Conservation (phyloP, 2,113 vertebrate genomes). For the Vulpes ferrilata region DNA sequence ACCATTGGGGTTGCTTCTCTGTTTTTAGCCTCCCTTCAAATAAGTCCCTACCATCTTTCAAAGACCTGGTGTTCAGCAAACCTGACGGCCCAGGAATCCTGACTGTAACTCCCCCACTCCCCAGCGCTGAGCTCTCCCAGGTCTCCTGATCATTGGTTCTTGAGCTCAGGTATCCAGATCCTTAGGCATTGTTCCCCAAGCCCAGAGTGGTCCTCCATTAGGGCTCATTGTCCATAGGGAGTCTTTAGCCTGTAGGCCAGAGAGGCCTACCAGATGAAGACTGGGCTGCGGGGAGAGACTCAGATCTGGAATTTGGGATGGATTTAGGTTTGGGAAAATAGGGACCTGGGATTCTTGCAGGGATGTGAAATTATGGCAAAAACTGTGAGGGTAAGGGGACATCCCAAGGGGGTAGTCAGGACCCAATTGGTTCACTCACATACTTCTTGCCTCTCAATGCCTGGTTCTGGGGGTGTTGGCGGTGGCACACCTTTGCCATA, state of each 20-base stretch:
- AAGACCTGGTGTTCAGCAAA: background rate
- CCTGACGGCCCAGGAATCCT: background rate
- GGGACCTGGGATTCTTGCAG: background rate
- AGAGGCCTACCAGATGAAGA: background rate
- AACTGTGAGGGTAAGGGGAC: background rate
- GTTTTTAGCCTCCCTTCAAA: background rate
- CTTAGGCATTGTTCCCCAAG: background rate
- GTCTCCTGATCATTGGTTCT: background rate
- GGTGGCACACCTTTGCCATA: background rate
- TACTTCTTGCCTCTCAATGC: background rate
- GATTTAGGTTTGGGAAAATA: background rate
- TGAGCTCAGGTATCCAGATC: background rate
- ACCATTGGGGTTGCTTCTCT: background rate
- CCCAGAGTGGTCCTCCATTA: background rate
- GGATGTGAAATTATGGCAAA: background rate
- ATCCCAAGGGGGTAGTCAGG: background rate
- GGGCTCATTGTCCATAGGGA: background rate
- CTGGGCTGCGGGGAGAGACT: background rate
- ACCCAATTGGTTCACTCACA: background rate
- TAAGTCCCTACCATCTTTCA: background rate
- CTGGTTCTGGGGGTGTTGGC: background rate
- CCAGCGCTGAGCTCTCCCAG: background rate
- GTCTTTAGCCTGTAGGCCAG: background rate
- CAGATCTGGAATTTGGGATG: background rate
- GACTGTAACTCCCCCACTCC: background rate